Evolutionary conservation across 2,797 vertebrate genomes (phyloP).

Genomic region (Arctocebus calabarensis): DNA sequence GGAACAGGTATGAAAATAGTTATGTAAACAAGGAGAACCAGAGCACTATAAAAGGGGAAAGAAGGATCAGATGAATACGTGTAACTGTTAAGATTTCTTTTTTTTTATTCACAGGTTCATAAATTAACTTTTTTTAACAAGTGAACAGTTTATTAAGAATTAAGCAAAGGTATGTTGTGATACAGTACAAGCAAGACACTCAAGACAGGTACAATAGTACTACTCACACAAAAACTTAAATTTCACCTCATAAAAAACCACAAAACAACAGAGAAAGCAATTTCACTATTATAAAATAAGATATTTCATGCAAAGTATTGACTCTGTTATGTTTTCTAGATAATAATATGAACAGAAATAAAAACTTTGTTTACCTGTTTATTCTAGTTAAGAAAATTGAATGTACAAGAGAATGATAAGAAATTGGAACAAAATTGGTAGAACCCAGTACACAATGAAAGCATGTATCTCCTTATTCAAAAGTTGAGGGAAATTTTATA

Average conservation of each 20-base stretch:
- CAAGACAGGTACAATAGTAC: too few species aligned
- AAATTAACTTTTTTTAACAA: too few species aligned
- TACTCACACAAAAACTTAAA: too few species aligned
- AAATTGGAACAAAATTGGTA: not conserved
- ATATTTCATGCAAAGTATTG: too few species aligned
- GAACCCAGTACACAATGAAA: not conserved
- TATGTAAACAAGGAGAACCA: not conserved
- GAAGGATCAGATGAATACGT: not conserved
- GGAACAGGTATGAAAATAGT: not conserved
- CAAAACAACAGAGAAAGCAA: too few species aligned
- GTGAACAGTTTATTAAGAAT: too few species aligned
- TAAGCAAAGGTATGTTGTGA: too few species aligned
- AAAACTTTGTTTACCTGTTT: not conserved
- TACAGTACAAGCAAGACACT: too few species aligned
- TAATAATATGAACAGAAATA: slow-evolving; percentile 1
- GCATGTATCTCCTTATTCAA: not conserved
- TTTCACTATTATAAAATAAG: too few species aligned
- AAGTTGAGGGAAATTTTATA: not conserved
- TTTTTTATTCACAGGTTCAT: too few species aligned
- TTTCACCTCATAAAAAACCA: too few species aligned
- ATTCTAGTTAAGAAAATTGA: slow-evolving; percentile 40
- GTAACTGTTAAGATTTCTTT: too few species aligned
- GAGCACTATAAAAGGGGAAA: not conserved
- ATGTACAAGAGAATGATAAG: not conserved
- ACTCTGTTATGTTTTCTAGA: not conserved